Evolutionary conservation across 2,113 vertebrate genomes (phyloP).

Genomic region (Synodontis membranacea): DNA sequence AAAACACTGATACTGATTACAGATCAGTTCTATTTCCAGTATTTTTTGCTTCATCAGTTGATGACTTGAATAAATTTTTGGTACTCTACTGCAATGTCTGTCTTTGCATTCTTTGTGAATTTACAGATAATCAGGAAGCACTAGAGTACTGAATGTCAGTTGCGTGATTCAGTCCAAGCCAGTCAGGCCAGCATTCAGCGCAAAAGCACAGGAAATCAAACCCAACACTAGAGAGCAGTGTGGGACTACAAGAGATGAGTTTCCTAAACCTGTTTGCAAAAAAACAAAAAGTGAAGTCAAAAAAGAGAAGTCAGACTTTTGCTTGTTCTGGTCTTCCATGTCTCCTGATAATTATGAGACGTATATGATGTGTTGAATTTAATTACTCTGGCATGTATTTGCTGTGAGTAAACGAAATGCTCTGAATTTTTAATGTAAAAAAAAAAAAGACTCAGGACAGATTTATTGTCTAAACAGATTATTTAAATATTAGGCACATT

Average conservation of each 20-base stretch:
- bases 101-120: not conserved
- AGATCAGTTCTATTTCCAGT: conserved; percentile 22
- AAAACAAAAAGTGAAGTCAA: not conserved
- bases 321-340: not conserved
- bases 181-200: not conserved
- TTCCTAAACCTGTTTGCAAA: not conserved
- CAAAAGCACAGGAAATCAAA: not conserved
- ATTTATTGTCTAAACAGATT: too few relatives aligned
- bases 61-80: conserved; percentile 47
- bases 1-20: conserved; percentile 13
- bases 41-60: conserved; percentile 8
- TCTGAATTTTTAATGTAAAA: not conserved
- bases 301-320: not conserved
- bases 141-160: not conserved
- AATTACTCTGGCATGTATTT: not conserved
- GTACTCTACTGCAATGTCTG: conserved; percentile 9
- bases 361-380: not conserved
- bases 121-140: not conserved
- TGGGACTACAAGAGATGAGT: not conserved
- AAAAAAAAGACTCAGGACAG: not conserved
- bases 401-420: not conserved
- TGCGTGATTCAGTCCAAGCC: not conserved
- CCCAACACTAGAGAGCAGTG: conserved; percentile 28
- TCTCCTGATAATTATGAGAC: not conserved
- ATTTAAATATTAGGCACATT: too few relatives aligned